Evolutionary conservation across 1,140 invertebrate genomes (phyloP), one percentile per base, ranked within the genome.

Genomic region (Drosophila ironensis): DNA sequence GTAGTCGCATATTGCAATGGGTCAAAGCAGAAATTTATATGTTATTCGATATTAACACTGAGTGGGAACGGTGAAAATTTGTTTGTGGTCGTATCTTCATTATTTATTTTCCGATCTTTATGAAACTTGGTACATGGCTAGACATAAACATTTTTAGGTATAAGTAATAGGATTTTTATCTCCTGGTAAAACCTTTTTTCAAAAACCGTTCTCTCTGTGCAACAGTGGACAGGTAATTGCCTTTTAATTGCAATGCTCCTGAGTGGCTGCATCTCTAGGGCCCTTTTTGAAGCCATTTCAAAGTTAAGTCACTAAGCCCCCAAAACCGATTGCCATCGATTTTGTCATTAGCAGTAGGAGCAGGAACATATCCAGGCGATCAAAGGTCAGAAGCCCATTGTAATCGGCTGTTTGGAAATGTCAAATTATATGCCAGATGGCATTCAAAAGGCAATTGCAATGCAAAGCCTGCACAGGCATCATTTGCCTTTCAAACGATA

Each of bases 241-340:
- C 72, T 84, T 86, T 82, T 82, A 84, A 82, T 84, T 82, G 78
- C 64, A 61, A 60, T 35, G 12, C 30, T 11, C 28, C 5, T 22
- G 20, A 22, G 20, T 22, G 46, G 20, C 52, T 52, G 17, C 56
- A 27, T 14, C 54, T 25, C n/a, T 11, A 40, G 24, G 27, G 30
- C 22, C 25, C 24, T 40, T 30, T 33, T 30, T 9, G 7, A 16
- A 4, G 17, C 6, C 24, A 9, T 53, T 44, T 12, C 28, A 3
- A 22, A 5, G 2, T 66, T 50, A 14, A 27, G 41, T 33, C 17
- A 17, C 61, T 42, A 12, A 46, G 24, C 25, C 4, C 16, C 16
- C 19, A 33, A 33, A 22, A 30, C 38, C 46, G 63, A 66, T 67
- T 66, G 50, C 47, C 38, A 64, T 67, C 25, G 63, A 67, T 67